Conservation (phyloP, 2,113 vertebrate genomes). For the Brachypodius melanocephalos region DNA sequence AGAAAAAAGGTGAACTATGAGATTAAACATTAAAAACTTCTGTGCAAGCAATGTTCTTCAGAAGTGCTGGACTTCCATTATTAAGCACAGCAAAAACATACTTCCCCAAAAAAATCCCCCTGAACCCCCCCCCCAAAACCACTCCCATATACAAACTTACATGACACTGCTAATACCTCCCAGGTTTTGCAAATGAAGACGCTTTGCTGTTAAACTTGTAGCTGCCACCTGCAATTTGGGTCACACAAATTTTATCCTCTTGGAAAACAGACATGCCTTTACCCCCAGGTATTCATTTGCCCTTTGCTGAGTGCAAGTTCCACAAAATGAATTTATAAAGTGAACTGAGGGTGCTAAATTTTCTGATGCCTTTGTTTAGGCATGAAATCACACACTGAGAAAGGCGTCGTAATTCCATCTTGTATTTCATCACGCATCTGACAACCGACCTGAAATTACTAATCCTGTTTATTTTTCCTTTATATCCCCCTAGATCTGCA, state of each 20-base stretch:
- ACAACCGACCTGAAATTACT: not conserved
- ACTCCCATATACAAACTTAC: not conserved
- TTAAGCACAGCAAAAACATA: not conserved
- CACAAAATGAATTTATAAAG: not conserved
- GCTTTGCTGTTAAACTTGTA: not conserved
- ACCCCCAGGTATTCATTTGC: accelerated
- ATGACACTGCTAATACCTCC: too few species aligned
- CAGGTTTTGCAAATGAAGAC: not conserved
- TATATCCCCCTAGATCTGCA: not conserved
- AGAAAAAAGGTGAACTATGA: not conserved
- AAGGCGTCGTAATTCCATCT: not conserved
- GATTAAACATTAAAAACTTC: not conserved
- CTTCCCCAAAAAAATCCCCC: not conserved
- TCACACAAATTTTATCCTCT: not conserved
- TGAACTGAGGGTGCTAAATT: not conserved
- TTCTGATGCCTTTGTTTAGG: not conserved
- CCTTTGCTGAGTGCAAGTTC: not conserved
- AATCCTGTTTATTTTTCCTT: not conserved
- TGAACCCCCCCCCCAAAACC: too few species aligned
- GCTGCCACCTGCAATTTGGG: not conserved
- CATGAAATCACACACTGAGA: not conserved
- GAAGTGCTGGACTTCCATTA: not conserved
- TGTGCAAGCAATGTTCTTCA: not conserved
- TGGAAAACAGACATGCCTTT: not conserved
- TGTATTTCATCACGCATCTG: not conserved